Conservation (phyloP, 2,113 vertebrate genomes). For the Polypterus bichir region DNA sequence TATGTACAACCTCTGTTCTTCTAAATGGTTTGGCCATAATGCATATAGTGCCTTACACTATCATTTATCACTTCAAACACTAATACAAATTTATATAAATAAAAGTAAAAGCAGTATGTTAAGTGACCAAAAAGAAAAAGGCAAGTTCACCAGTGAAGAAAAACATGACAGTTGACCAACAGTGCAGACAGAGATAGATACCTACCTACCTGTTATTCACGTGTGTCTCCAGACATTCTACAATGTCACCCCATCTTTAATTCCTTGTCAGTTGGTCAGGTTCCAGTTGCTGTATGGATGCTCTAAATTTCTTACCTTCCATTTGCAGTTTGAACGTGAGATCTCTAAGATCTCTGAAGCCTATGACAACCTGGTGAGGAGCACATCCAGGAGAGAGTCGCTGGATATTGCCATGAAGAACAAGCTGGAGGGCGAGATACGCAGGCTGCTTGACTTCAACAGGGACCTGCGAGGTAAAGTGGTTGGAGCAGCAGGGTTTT, state of each 20-base stretch:
- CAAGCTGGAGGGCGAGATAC: conserved; percentile 71
- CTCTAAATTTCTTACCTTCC: conserved; percentile 3
- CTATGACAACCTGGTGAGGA: conserved; percentile 69
- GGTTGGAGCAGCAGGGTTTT: no score
- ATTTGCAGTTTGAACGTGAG: conserved; percentile 64
- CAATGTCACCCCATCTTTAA: no score
- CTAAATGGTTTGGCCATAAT: not conserved
- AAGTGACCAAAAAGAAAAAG: no score
- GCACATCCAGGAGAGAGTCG: conserved; percentile 65
- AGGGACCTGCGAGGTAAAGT: conserved; percentile 63
- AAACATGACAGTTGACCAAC: no score
- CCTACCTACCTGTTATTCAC: no score
- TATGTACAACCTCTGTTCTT: not conserved
- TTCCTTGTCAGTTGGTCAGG: no score
- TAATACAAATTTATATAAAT: no score
- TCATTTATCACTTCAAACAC: not conserved
- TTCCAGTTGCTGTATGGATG: not conserved
- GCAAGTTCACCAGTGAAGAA: no score
- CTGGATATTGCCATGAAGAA: conserved; percentile 70
- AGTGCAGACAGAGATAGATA: no score
- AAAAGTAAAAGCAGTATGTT: no score
- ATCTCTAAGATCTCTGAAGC: conserved; percentile 68
- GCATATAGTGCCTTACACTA: not conserved
- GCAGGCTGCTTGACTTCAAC: conserved; percentile 75
- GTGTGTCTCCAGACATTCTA: no score